phyloP scores from a whole-genome alignment of 1,140 invertebrate species.

The Lamellibrachia luymesi region DNA sequence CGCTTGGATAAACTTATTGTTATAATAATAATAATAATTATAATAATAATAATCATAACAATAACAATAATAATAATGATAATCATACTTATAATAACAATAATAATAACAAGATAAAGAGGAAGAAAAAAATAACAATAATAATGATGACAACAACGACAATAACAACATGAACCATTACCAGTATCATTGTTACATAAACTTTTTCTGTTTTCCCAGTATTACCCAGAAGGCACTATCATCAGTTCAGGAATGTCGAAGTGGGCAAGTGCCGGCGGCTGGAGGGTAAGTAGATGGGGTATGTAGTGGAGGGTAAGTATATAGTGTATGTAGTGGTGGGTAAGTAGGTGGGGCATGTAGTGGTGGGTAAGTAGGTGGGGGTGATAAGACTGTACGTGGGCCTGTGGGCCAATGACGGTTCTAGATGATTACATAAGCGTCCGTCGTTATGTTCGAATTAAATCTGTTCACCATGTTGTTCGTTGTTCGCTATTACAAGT shows the following conservation, averaged over 20 bases:
- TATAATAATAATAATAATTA: no score
- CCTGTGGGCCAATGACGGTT: no score
- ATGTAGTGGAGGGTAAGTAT: neutral
- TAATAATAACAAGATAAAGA: neutral
- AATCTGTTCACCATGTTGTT: no score
- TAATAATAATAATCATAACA: neutral
- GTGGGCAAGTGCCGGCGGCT: slow-evolving; percentile 54
- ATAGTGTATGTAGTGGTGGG: neutral
- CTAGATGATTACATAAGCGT: no score
- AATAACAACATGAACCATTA: neutral
- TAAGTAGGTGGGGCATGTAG: no score
- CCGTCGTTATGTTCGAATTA: no score
- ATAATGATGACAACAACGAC: neutral
- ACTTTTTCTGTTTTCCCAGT: slow-evolving; percentile 34
- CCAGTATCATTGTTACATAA: slow-evolving; percentile 6
- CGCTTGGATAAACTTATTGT: no score
- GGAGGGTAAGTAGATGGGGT: slow-evolving; percentile 44
- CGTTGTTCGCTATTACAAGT: no score
- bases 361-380: no score
- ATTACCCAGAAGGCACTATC: slow-evolving; percentile 55
- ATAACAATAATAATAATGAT: neutral
- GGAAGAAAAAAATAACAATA: neutral
- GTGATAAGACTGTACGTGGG: no score
- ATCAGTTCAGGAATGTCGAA: slow-evolving; percentile 52
- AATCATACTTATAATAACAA: neutral